Percentiles rank a stretch among this genome's conserved stretches.
Conservation (phyloP, 2,113 vertebrate species). For the Dryoscopus gambensis region DNA sequence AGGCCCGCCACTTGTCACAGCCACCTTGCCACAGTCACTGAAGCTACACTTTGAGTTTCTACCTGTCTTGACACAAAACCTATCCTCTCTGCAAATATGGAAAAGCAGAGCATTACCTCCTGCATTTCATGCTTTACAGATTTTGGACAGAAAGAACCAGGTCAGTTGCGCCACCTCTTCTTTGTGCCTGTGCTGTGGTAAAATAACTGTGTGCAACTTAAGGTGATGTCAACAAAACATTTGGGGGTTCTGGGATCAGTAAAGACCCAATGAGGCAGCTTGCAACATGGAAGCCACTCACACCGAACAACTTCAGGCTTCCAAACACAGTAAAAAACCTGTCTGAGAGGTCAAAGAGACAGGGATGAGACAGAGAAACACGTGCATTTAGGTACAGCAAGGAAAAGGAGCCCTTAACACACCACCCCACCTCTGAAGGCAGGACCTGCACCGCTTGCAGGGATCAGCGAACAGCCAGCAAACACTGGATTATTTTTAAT, state of each 20-base stretch:
- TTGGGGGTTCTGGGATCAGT: not conserved
- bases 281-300: not conserved
- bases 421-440: not conserved
- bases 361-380: not conserved
- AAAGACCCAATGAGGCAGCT: not conserved
- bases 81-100: not conserved
- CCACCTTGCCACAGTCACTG: not conserved
- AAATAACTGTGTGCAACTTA: not conserved
- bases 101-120: not conserved
- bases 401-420: not conserved
- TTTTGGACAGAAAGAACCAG: not conserved
- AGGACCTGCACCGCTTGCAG: fast-evolving
- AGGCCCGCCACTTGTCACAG: fast-evolving
- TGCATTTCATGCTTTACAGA: not conserved
- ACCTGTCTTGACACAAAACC: not conserved
- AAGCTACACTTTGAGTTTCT: not conserved
- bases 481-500: constrained; percentile 7
- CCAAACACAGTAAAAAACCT: not conserved
- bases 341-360: not conserved
- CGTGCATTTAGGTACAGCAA: not conserved
- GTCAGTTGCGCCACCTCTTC: fast-evolving
- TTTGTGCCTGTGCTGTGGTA: not conserved
- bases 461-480: not conserved
- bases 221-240: not conserved
- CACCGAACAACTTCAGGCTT: not conserved